A percentile compares a stretch with the other conserved stretches of the same genome.
Conservation (phyloP, 2,888 invertebrate genomes). For the Dusona sp. region DNA sequence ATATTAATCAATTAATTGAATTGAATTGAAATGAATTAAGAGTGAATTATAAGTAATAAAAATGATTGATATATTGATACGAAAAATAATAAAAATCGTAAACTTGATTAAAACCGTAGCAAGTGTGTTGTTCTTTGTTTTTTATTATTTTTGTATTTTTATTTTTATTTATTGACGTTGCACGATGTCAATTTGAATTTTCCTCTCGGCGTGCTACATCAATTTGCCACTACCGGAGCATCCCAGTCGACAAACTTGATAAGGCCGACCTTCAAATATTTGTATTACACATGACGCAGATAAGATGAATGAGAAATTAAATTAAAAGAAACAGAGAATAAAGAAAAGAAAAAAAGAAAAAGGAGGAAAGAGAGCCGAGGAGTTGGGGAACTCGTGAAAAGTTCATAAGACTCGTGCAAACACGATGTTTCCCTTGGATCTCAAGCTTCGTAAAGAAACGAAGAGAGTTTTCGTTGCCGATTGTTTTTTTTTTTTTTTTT, state of each 20-base stretch:
- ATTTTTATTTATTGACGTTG: background rate
- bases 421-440: background rate
- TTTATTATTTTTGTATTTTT: no score
- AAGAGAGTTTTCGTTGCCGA: background rate
- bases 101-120: background rate
- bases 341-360: background rate
- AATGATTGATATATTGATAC: background rate
- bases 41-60: background rate
- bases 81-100: background rate
- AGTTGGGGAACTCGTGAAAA: conserved; percentile 53
- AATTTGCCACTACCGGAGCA: conserved; percentile 15
- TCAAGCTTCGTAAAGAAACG: background rate
- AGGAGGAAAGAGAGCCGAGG: conserved; percentile 18
- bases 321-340: background rate
- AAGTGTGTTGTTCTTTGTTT: no score
- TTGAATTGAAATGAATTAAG: no score
- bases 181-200: background rate
- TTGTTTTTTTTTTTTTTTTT: no score
- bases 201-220: background rate
- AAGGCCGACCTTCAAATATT: conserved; percentile 30
- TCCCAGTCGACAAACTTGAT: conserved; percentile 7
- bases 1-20: no score
- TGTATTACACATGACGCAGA: conserved; percentile 4
- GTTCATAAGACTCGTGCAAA: conserved; percentile 10
- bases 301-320: background rate